Conservation (phyloP, 2,888 invertebrate genomes). For the Tryphoninae sp. region DNA sequence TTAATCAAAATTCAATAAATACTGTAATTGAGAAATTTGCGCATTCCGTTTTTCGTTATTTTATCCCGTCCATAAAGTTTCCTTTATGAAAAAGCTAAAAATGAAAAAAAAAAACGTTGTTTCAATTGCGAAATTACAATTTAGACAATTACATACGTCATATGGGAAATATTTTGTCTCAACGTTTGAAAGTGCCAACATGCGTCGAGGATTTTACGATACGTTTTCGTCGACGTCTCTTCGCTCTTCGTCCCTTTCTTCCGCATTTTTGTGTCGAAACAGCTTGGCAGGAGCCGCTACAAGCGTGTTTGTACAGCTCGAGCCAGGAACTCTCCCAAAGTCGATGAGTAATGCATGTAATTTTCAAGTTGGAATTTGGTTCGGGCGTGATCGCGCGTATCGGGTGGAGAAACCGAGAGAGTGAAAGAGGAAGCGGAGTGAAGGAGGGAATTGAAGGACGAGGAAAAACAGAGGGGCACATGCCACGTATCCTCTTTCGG, state of each 20-base stretch:
- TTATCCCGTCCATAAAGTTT: no score
- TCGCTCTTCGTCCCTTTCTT: not conserved
- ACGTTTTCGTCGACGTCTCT: constrained; percentile 31
- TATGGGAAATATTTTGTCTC: constrained; percentile 31
- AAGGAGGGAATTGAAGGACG: constrained; percentile 5
- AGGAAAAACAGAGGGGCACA: constrained; percentile 8
- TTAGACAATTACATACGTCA: not conserved
- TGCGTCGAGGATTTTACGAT: constrained; percentile 43
- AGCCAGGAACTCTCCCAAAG: constrained; percentile 20
- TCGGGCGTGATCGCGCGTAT: constrained; percentile 57
- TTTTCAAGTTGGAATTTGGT: constrained; percentile 58
- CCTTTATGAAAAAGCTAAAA: no score
- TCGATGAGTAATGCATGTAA: constrained; percentile 62
- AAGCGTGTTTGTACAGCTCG: not conserved
- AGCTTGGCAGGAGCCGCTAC: not conserved
- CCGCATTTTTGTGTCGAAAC: constrained; percentile 13
- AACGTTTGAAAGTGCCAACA: constrained; percentile 39
- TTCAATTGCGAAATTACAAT: no score
- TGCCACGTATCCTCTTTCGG: constrained; percentile 26
- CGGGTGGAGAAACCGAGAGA: constrained; percentile 2
- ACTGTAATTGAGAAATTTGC: no score
- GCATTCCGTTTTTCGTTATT: no score
- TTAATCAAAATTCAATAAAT: no score
- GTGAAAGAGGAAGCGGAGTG: constrained; percentile 10
- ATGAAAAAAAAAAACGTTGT: no score